A percentile compares a stretch with the other conserved stretches of the same genome.
phyloP scores from a whole-genome alignment of 1,140 invertebrate species.

The Anagrus nilaparvatae region DNA sequence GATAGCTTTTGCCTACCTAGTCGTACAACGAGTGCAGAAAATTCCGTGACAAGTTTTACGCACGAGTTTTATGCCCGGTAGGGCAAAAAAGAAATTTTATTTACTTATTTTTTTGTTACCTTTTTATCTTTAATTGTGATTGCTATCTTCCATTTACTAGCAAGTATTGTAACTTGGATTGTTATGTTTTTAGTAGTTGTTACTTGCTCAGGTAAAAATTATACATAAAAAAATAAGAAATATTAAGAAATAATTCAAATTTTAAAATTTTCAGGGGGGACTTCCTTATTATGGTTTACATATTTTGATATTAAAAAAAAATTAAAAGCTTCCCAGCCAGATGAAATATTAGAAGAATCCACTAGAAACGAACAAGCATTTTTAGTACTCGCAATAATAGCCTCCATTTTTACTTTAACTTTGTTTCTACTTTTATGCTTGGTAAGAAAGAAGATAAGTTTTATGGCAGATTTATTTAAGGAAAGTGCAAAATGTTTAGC shows the following conservation, averaged over 20 bases:
- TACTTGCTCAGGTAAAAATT: constrained; percentile 53
- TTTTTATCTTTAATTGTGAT: constrained; percentile 75
- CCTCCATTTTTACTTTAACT: constrained; percentile 79
- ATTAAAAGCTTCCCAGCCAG: constrained; percentile 51
- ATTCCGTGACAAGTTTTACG: no score
- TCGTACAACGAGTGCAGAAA: no score
- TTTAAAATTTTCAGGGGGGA: constrained; percentile 46
- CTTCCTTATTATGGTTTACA: constrained; percentile 78
- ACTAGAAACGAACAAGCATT: constrained; percentile 79
- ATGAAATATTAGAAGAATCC: constrained; percentile 58
- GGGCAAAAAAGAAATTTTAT: no score
- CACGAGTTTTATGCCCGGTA: no score
- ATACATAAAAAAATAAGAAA: constrained; percentile 4
- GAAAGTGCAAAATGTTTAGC: constrained; percentile 79
- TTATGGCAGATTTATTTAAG: constrained; percentile 72
- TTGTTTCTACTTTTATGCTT: constrained; percentile 68
- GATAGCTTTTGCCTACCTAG: no score
- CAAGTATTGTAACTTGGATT: constrained; percentile 74
- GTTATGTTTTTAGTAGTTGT: constrained; percentile 71
- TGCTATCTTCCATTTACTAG: constrained; percentile 73
- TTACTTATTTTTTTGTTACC: constrained; percentile 39
- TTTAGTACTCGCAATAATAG: constrained; percentile 71
- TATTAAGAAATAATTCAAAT: constrained; percentile 7
- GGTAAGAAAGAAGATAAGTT: constrained; percentile 67
- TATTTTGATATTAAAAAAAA: constrained; percentile 68